Evolutionary conservation across 2,888 invertebrate genomes (phyloP).

Genomic region (Apodemia mormo): DNA sequence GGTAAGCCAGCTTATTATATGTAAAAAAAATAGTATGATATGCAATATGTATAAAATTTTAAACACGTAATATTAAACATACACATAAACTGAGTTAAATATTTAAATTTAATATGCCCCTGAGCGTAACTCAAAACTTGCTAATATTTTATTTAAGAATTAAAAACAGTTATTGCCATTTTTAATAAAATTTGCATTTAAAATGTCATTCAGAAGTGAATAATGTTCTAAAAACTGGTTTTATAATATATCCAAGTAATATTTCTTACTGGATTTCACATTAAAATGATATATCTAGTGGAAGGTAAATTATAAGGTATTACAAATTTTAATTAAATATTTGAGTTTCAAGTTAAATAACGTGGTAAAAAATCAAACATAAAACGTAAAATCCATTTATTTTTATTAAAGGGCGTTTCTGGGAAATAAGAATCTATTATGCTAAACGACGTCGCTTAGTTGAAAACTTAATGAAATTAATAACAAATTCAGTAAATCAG

Average conservation of each 20-base stretch:
- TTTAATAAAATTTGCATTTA: not conserved
- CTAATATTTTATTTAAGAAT: not conserved
- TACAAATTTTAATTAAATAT: constrained; percentile 1
- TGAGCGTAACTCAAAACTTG: constrained; percentile 5
- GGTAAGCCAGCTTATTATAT: no score
- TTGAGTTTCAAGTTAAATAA: not conserved
- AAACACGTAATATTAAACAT: no score
- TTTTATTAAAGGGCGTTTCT: no score
- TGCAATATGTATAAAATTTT: no score
- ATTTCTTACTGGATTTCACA: constrained; percentile 1
- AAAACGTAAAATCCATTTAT: no score
- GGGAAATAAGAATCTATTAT: no score
- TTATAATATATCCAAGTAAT: not conserved
- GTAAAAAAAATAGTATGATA: no score
- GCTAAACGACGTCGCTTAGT: no score
- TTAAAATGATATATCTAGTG: constrained; percentile 5
- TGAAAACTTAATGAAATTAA: no score
- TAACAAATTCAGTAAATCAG: no score
- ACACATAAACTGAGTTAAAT: no score
- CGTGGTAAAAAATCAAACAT: not conserved
- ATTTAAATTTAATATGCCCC: not conserved
- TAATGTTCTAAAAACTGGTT: constrained; percentile 1
- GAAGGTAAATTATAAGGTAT: not conserved
- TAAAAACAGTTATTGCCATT: not conserved
- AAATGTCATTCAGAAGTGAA: constrained; percentile 5